Evolutionary conservation across 2,888 invertebrate genomes (phyloP), one percentile per base, ranked within the genome.

Genomic region (Drosophila bunnanda): DNA sequence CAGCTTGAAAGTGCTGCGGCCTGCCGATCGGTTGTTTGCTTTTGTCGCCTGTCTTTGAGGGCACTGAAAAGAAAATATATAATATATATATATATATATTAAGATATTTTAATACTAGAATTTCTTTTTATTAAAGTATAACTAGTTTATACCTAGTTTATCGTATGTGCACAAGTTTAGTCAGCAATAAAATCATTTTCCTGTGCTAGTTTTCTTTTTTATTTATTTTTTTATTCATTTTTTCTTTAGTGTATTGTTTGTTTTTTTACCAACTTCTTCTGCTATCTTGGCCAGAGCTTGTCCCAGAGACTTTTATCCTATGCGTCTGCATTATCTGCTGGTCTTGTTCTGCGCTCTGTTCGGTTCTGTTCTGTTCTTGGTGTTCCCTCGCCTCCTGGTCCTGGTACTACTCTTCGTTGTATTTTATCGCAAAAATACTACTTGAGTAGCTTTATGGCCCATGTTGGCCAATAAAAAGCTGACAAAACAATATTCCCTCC

Each of bases 381-480:
- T 12, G 59, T 58, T 58, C 57, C 50, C 36, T 39, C 72, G 59
- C 48, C 64, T 64, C 56, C 52, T 65, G 69, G 52, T 34, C 55
- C 54, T 50, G 32, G 58, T 60, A 69, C 84, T 60, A 69, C 84
- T 85, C 68, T 75, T 81, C 69, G 88, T 89, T 82, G 85, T 89
- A 90, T 89, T 90, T 89, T 89, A 89, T 89, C 90, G 88, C 89
- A 87, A 90, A 89, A 89, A 89, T 89, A 89, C 88, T 89, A 89
- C 88, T 90, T 84, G 88, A 89, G 88, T 89, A 89, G 88, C 88
- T 85, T 83, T 87, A 82, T 87, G 85, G 82, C 80, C 78, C 84
- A 90, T 89, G 88, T 90, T 75, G 78, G 80, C 80, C 90, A 89
- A 90, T 90, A 89, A 89, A 90, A 89, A 90, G 79, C 90, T 89